A percentile compares a stretch with the other conserved stretches of the same genome.
Conservation (phyloP, 2,888 invertebrate species). For the Drosophila rellima region DNA sequence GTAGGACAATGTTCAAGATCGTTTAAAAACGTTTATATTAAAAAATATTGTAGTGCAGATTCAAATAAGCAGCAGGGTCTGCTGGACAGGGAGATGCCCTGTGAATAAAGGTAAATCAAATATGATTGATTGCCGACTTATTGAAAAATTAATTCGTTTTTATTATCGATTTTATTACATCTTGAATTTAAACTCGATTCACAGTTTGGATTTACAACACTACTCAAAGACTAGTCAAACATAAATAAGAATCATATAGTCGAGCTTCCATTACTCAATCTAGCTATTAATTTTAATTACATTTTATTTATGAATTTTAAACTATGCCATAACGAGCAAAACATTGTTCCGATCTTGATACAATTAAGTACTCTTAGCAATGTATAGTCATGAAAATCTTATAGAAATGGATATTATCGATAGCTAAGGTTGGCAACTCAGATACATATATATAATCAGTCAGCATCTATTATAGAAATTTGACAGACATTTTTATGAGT, state of each 20-base stretch:
- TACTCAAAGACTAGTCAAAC: too few relatives aligned
- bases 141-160: too few relatives aligned
- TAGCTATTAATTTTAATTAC: too few relatives aligned
- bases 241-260: too few relatives aligned
- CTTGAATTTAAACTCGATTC: too few relatives aligned
- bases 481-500: background rate
- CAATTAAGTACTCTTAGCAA: background rate
- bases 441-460: background rate
- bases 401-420: background rate
- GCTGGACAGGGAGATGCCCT: background rate
- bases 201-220: too few relatives aligned
- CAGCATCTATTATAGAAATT: background rate
- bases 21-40: background rate
- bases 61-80: background rate
- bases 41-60: background rate
- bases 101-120: background rate
- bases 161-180: too few relatives aligned
- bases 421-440: background rate
- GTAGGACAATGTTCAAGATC: conserved; percentile 13
- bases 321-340: too few relatives aligned
- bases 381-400: background rate
- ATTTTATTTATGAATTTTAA: too few relatives aligned
- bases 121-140: too few relatives aligned
- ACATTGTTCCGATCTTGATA: background rate
- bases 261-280: too few relatives aligned